Conservation (phyloP, 2,888 invertebrate genomes). For the Ptychoptera contaminata region DNA sequence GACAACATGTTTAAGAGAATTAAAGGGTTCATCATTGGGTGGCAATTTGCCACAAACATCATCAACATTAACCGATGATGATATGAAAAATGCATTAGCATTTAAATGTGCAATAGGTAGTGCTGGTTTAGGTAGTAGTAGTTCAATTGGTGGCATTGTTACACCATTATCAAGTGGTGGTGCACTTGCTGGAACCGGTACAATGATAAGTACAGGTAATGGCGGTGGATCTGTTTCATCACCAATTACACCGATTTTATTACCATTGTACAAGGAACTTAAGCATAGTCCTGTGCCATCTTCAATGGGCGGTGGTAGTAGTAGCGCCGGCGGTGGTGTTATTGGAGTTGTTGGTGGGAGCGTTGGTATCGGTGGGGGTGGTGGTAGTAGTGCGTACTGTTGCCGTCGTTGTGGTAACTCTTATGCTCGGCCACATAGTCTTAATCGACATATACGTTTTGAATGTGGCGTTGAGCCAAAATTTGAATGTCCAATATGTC, state of each 20-base stretch:
- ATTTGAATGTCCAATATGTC: slow-evolving; percentile 44
- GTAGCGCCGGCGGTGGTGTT: slow-evolving; percentile 7
- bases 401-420: slow-evolving; percentile 41
- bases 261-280: no score
- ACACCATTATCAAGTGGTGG: no score
- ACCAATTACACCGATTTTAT: no score
- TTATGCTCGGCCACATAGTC: slow-evolving; percentile 38
- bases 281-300: no score
- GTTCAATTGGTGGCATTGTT: no score
- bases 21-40: slow-evolving; percentile 6
- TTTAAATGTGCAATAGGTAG: slow-evolving; percentile 9
- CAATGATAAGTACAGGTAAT: no score
- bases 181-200: no score
- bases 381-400: slow-evolving; percentile 27
- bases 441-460: slow-evolving; percentile 40
- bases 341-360: not conserved
- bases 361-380: not conserved
- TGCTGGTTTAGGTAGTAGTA: slow-evolving; percentile 9
- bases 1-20: slow-evolving; percentile 18
- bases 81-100: slow-evolving; percentile 4
- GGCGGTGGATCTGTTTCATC: no score
- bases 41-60: slow-evolving; percentile 4
- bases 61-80: not conserved
- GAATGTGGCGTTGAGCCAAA: slow-evolving; percentile 44
- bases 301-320: slow-evolving; percentile 3